Percentiles rank a stretch among this genome's conserved stretches.
Conservation (phyloP, 2,888 invertebrate species). For the Hyposoter dolosus region DNA sequence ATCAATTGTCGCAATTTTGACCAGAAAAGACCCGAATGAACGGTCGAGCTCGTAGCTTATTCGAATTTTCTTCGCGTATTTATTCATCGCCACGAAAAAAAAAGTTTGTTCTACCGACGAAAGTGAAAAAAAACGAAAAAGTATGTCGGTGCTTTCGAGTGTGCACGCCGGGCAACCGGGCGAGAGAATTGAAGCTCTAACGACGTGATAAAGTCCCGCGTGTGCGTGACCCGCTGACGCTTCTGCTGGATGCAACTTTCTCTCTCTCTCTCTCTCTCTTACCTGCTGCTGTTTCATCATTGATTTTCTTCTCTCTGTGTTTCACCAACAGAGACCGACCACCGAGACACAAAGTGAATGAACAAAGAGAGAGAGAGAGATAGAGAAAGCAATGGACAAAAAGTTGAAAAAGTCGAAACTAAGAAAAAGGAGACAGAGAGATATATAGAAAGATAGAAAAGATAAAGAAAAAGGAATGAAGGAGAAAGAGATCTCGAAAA, state of each 20-base stretch:
- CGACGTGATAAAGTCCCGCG: constrained; percentile 75
- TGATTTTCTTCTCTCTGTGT: constrained; percentile 76
- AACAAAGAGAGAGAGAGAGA: constrained; percentile 10
- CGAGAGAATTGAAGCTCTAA: constrained; percentile 67
- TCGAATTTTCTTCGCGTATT: neutral
- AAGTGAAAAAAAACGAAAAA: constrained; percentile 6
- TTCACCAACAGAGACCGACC: constrained; percentile 23
- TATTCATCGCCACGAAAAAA: neutral
- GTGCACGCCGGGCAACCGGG: constrained; percentile 11
- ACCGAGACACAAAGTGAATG: too few species aligned
- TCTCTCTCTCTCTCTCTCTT: constrained; percentile 57
- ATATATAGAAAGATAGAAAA: neutral
- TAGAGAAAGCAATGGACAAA: neutral
- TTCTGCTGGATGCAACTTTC: constrained; percentile 63
- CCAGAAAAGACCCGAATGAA: neutral
- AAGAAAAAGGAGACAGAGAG: neutral
- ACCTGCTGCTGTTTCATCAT: constrained; percentile 78
- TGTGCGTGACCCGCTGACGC: constrained; percentile 74
- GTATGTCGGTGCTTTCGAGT: constrained; percentile 1
- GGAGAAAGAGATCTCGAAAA: constrained; percentile 36
- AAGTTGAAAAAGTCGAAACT: neutral
- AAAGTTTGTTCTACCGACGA: neutral
- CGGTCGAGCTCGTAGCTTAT: neutral
- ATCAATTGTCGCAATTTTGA: neutral
- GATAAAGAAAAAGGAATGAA: neutral